Conservation (phyloP, 2,113 vertebrate genomes). For the Anguilla rostrata region DNA sequence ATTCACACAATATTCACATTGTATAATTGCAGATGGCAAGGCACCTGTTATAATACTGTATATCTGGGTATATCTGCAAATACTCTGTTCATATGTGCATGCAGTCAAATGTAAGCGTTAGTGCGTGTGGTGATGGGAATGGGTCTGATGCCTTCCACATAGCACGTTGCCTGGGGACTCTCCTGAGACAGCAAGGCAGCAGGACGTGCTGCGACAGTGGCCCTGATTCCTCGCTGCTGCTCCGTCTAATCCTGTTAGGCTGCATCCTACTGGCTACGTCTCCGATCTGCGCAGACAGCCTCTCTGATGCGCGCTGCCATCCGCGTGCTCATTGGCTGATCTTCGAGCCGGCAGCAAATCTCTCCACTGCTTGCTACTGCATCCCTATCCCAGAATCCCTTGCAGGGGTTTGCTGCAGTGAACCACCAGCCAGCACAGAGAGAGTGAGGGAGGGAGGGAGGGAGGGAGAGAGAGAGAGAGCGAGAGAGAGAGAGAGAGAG, state of each 20-base stretch:
- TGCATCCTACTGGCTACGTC: constrained; percentile 35
- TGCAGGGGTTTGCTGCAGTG: constrained; percentile 82
- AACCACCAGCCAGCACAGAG: constrained; percentile 63
- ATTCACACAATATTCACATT: too few species aligned
- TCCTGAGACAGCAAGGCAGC: neutral
- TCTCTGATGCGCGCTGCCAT: neutral
- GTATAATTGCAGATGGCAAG: neutral
- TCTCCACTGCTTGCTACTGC: constrained; percentile 76
- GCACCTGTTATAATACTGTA: neutral
- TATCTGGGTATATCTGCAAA: neutral
- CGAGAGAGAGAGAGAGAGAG: constrained; percentile 16
- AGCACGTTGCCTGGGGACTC: neutral
- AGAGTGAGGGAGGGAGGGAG: constrained; percentile 56
- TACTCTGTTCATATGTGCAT: neutral
- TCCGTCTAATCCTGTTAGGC: constrained; percentile 22
- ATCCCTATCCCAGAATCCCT: constrained; percentile 82
- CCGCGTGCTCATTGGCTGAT: constrained; percentile 70
- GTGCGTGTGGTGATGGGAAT: neutral
- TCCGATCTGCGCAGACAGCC: constrained; percentile 29
- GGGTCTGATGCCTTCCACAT: neutral
- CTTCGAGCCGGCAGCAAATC: constrained; percentile 69
- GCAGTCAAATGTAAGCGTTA: neutral
- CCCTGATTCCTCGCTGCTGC: neutral
- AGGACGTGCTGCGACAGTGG: neutral
- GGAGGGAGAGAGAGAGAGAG: constrained; percentile 70